These are phyloP conservation scores for Cheilosia scutellata DNA, from an alignment of 2,888 invertebrate genomes.

Conservation along the genomic window DNA sequence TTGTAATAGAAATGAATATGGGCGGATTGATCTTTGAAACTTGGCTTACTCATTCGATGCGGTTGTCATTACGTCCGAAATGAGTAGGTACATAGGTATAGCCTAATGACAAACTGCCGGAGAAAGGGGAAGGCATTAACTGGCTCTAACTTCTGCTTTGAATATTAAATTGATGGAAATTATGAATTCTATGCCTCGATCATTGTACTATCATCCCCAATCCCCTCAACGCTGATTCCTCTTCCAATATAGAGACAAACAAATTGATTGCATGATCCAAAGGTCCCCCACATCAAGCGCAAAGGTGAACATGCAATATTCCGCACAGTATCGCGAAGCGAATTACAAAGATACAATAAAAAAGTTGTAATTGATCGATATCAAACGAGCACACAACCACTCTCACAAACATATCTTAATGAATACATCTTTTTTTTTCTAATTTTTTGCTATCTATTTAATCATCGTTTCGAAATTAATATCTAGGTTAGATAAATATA, in stretches of 20 bases:
- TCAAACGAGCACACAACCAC: conserved; percentile 21
- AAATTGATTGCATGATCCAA: conserved; percentile 42
- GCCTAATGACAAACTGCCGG: no score
- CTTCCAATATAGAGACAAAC: neutral
- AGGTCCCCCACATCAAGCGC: conserved; percentile 2
- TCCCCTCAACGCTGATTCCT: neutral
- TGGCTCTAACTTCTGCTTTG: no score
- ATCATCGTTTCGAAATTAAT: conserved; percentile 49
- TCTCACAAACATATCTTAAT: conserved; percentile 23
- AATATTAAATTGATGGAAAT: neutral
- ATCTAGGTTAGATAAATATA: conserved; percentile 52
- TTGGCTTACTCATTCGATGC: no score
- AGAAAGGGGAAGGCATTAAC: no score
- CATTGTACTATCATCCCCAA: conserved; percentile 3
- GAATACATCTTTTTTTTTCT: neutral
- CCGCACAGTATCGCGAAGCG: neutral
- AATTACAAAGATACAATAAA: conserved; percentile 11
- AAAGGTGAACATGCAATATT: conserved; percentile 34
- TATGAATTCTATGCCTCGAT: neutral
- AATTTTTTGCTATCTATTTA: conserved; percentile 20
- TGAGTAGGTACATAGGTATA: no score
- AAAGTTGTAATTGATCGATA: conserved; percentile 39
- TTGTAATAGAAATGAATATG: no score
- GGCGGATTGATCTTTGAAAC: no score
- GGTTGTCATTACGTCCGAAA: no score